Evolutionary conservation across 2,113 vertebrate species (phyloP).

Genomic region (Hepsetus odoe): DNA sequence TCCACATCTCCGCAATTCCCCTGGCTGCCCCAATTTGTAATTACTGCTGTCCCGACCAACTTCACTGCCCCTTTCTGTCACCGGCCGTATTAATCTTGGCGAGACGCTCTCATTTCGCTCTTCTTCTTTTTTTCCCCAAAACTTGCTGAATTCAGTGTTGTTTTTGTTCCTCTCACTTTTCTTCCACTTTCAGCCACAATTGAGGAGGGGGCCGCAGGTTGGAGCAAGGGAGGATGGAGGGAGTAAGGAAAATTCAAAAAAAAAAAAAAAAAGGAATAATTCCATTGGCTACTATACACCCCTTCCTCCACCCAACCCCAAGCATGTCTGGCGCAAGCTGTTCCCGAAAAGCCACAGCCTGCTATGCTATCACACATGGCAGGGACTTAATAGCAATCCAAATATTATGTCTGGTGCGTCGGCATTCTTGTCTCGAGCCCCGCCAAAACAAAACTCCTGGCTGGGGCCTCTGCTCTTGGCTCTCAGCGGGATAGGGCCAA

Average conservation of each 20-base stretch:
- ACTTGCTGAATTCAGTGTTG: slow-evolving; percentile 28
- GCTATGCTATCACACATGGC: slow-evolving; percentile 63
- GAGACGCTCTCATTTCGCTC: slow-evolving; percentile 25
- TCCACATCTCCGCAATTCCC: slow-evolving; percentile 53
- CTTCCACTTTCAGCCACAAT: neutral
- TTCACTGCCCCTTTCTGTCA: slow-evolving; percentile 48
- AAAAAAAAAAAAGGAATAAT: slow-evolving; percentile 50
- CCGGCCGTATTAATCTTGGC: slow-evolving; percentile 56
- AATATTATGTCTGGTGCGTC: slow-evolving; percentile 84
- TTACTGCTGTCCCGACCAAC: slow-evolving; percentile 45
- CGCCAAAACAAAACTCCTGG: slow-evolving; percentile 80
- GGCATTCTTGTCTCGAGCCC: slow-evolving; percentile 73
- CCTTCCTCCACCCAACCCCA: slow-evolving; percentile 7
- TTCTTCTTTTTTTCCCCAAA: neutral
- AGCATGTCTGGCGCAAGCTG: slow-evolving; percentile 46
- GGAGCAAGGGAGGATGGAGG: slow-evolving; percentile 3
- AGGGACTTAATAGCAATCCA: slow-evolving; percentile 75
- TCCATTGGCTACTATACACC: slow-evolving; percentile 21
- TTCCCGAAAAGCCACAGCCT: slow-evolving; percentile 65
- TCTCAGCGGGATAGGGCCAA: slow-evolving; percentile 51
- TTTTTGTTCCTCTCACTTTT: slow-evolving; percentile 26
- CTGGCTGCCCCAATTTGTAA: slow-evolving; percentile 50
- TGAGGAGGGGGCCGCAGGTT: slow-evolving; percentile 4
- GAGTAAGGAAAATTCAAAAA: slow-evolving; percentile 33
- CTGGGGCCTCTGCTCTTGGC: slow-evolving; percentile 49